Evolutionary conservation across 92 coral and sea anemone species (phyloP), one percentile per base, ranked within the genome.

Genomic region (Siderastrea siderea): DNA sequence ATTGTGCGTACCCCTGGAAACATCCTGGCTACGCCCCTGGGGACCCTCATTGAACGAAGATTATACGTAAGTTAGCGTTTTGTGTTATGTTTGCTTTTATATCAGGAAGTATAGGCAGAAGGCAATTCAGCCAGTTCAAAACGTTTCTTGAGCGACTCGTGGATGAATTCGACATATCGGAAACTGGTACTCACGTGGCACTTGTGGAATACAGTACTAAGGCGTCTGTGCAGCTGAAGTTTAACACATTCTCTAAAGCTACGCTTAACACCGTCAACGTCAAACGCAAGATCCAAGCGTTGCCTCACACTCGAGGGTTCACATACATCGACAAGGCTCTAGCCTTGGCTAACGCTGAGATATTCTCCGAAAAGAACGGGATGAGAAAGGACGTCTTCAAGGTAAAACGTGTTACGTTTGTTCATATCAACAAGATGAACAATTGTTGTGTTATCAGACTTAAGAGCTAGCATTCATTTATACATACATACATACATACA

Each of bases 261-360:
- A 5, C 49, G 46, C 71, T 85, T 1, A 85, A 67, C 44, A 81
- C 79, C 0, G 79, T 55, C 16, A 86, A 75, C 57, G 83, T 75
- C 47, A 86, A 85, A 44, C 72, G 76, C 9, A 65, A 60, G 62
- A 68, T 85, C 44, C 52, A 73, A 15, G 45, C 2, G 1, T 51
- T 90, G 81, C 86, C 79, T 1, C 93, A 86, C 7, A 45, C 48
- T 1, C 88, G 88, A 3, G 93, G 93, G 15, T 78, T 11, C 15
- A 90, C 93, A 47, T 90, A 77, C 62, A 90, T 90, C 15, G 86
- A 90, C 71, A 78, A 79, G 57, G 93, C 93, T 19, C 47, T 90
- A 66, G 26, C 1, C 0, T 76, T 90, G 5, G 90, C 91, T 8
- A 62, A 78, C 60, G 8, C 0, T 2, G 72, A 71, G 26, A 15